Evolutionary conservation across 1,140 invertebrate species (phyloP).

Genomic region (Aphidius ervi): DNA sequence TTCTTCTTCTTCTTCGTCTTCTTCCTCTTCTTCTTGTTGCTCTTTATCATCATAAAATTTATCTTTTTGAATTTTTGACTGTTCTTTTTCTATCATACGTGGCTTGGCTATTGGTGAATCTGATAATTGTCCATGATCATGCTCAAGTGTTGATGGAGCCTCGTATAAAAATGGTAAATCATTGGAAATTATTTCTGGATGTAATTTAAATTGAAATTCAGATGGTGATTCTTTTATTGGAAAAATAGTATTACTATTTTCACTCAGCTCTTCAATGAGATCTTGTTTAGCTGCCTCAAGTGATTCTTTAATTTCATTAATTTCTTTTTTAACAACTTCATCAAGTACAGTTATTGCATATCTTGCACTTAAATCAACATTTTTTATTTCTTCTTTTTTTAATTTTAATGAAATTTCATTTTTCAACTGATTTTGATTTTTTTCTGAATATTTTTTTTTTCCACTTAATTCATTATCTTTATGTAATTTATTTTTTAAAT

Average conservation of each 20-base stretch:
- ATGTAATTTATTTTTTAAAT: conserved; percentile 19
- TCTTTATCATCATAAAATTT: conserved; percentile 16
- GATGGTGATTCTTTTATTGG: conserved; percentile 65
- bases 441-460: conserved; percentile 28
- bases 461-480: conserved; percentile 26
- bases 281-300: conserved; percentile 62
- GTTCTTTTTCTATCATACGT: conserved; percentile 10
- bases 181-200: conserved; percentile 48
- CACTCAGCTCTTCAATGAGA: conserved; percentile 60
- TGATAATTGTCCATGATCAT: conserved; percentile 23
- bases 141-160: conserved; percentile 36
- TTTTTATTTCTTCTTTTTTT: conserved; percentile 65
- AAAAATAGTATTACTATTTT: conserved; percentile 48
- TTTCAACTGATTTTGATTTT: conserved; percentile 24
- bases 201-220: conserved; percentile 66
- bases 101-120: conserved; percentile 34
- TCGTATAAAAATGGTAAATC: conserved; percentile 49
- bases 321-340: conserved; percentile 59
- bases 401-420: conserved; percentile 31
- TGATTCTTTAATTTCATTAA: conserved; percentile 67
- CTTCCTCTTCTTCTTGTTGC: conserved; percentile 11
- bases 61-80: conserved; percentile 10
- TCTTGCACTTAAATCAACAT: conserved; percentile 48
- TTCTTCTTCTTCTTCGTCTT: conserved; percentile 18
- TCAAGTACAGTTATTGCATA: conserved; percentile 50